Base-by-base conservation (phyloP, 2,888 invertebrate species). In the Cephus spinipes region DNA sequence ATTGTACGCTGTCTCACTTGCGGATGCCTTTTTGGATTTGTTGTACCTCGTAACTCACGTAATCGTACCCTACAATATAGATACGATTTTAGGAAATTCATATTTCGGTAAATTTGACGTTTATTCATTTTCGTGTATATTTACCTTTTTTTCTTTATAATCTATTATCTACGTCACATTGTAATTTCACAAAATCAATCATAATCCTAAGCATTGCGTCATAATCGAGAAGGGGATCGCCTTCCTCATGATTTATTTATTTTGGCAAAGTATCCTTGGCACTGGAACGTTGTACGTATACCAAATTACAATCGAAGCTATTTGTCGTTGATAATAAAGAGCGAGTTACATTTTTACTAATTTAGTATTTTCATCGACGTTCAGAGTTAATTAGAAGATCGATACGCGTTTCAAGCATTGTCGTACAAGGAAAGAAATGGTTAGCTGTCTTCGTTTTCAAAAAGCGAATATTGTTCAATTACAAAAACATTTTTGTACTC, bases 181-280 rank as follows among this genome's bases (percentile, higher is more conserved):
- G 6, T 55, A 55, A 55, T 55, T 9, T 23, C 55, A 23, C 6
- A 55, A 55, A 55, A 55, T 55, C 55, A 9, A 55, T 55, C 55
- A 23, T 40, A 15, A 40, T 55, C 55, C 55, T 55, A 55, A 55
- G 23, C 55, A 23, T 23, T 55, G 55, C 55, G 55, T 55, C 55
- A 55, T 23, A 23, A 55, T 23, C 55, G 9, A 55, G 55, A 15
- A 55, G 23, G 23, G 55, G 9, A 23, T 55, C 23, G 55, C 55
- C 55, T 55, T 55, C 55, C 55, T 55, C 23, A 9, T 55, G 23
- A 55, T 55, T 55, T 23, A 79, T 79, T 80, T 79, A 79, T 77
- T 82, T 76, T 79, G 83, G 86, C 85, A 83, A 83, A 78, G 85
- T 81, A 86, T 86, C 78, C 86, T 86, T 86, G 86, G 86, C 86